phyloP scores from a whole-genome alignment of 2,888 invertebrate genomes.

The Megalurothrips usitatus region DNA sequence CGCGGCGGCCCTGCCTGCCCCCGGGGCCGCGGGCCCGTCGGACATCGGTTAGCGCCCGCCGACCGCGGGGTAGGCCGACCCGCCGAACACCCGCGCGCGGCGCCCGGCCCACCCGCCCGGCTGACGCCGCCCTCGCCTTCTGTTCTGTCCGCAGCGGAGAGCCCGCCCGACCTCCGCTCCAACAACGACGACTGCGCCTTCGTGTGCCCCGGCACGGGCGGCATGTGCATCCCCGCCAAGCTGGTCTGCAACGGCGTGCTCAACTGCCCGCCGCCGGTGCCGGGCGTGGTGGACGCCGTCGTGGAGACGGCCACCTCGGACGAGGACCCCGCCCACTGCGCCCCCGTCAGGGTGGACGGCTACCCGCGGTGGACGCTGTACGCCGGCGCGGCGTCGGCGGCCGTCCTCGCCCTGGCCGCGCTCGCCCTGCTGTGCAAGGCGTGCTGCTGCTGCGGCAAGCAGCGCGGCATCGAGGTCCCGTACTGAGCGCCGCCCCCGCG shows the following conservation, averaged over 20 bases:
- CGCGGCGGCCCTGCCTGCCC: too few relatives aligned
- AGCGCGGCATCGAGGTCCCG: slow-evolving; percentile 36
- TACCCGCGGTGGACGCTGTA: slow-evolving; percentile 58
- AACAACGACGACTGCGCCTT: slow-evolving; percentile 69
- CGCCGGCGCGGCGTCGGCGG: slow-evolving; percentile 57
- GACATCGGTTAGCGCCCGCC: too few relatives aligned
- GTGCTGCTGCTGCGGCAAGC: slow-evolving; percentile 43
- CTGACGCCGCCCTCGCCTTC: background rate
- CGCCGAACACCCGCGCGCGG: too few relatives aligned
- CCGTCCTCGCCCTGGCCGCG: slow-evolving; percentile 54
- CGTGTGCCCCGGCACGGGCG: slow-evolving; percentile 78
- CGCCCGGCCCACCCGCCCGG: background rate
- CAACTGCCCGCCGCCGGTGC: slow-evolving; percentile 67
- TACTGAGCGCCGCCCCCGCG: background rate
- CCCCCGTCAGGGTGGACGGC: slow-evolving; percentile 51
- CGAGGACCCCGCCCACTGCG: slow-evolving; percentile 71
- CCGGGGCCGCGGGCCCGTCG: too few relatives aligned
- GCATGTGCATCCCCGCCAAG: slow-evolving; percentile 76
- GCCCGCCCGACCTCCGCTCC: slow-evolving; percentile 38
- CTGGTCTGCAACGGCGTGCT: slow-evolving; percentile 82
- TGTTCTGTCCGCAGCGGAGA: slow-evolving; percentile 49
- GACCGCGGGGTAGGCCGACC: too few relatives aligned
- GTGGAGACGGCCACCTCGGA: slow-evolving; percentile 58
- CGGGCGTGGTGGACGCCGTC: slow-evolving; percentile 37
- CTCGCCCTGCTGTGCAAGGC: slow-evolving; percentile 58